Base-by-base conservation (phyloP, 2,797 vertebrate species). In the Philypnodon macrostomus region DNA sequence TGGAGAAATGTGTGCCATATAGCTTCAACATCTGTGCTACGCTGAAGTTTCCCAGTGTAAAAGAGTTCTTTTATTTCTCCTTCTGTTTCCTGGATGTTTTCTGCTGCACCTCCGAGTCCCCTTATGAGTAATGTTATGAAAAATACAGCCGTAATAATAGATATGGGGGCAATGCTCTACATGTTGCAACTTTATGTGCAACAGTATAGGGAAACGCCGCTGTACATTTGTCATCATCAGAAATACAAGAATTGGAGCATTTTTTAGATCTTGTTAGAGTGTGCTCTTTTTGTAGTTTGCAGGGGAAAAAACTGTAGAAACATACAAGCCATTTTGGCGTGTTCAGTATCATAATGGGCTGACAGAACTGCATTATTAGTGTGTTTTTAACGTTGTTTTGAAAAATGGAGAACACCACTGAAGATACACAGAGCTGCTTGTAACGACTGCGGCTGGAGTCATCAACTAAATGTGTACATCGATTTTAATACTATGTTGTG, bases 121-220 rank as follows among this genome's bases (percentile, higher is more conserved):
- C 7, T 32, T 42, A 29, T 35, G 23, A 41, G 49, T 55, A 46
- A 42, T 23, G 27, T 41, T 24, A 53, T 53, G 26, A 53, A 65
- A 53, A 49, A 52, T 40, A 32, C 30, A 29, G 16, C 36, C 34
- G 17, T 21, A 45, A 45, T 30, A 36, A 38, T 35, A 38, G 21
- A 58, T 34, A 40, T 7, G 18, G 14, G 44, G 44, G 26, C 47
- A 31, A 21, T 24, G 23, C 53, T 50, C 35, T 19, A 0, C 29
- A n/a, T 37, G 16, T 18, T 62, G 29, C 40, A 40, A 41, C 32
- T 38, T 30, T 44, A 11, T 13, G 39, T 47, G 50, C 24, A 17
- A 16, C 12, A 27, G 21, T 37, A 40, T 33, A n/a, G 15, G 40
- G 37, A 41, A 30, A 34, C 19, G 18, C 33, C 24, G 10, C 18